These are phyloP conservation scores for Vireo griseus DNA, from an alignment of 2,797 vertebrate species.

Conservation along the genomic window DNA sequence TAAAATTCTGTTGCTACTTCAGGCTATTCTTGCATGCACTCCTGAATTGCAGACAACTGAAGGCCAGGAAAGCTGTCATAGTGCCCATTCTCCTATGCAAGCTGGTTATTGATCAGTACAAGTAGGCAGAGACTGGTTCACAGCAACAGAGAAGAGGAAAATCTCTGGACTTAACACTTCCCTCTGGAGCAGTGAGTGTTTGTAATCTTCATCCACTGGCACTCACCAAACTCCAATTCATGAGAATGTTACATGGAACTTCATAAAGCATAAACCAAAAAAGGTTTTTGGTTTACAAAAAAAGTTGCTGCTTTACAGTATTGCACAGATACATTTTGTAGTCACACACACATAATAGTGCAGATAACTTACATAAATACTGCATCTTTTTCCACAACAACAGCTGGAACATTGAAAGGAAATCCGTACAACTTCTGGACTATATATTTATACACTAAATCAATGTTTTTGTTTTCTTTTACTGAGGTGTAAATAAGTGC, in stretches of 20 bases:
- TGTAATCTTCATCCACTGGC: not conserved
- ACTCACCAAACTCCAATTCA: not conserved
- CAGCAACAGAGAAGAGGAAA: not conserved
- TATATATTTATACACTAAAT: constrained; percentile 97
- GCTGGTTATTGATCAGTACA: not conserved
- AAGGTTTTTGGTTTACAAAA: not conserved
- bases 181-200: not conserved
- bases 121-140: not conserved
- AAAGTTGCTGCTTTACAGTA: not conserved
- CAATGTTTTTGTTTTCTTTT: constrained; percentile 98
- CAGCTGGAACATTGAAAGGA: constrained; percentile 89
- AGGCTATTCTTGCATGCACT: not conserved
- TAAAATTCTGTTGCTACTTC: not conserved
- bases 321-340: not conserved
- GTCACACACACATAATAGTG: not conserved
- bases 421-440: constrained; percentile 97
- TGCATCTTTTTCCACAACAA: constrained; percentile 96
- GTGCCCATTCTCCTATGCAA: not conserved
- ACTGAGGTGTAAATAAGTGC: constrained; percentile 97
- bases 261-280: not conserved
- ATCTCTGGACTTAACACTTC: not conserved
- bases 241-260: not conserved
- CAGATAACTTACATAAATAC: constrained; percentile 92
- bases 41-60: not conserved
- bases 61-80: not conserved